phyloP scores from a whole-genome alignment of 2,797 vertebrate species.

The Podargus strigoides region DNA sequence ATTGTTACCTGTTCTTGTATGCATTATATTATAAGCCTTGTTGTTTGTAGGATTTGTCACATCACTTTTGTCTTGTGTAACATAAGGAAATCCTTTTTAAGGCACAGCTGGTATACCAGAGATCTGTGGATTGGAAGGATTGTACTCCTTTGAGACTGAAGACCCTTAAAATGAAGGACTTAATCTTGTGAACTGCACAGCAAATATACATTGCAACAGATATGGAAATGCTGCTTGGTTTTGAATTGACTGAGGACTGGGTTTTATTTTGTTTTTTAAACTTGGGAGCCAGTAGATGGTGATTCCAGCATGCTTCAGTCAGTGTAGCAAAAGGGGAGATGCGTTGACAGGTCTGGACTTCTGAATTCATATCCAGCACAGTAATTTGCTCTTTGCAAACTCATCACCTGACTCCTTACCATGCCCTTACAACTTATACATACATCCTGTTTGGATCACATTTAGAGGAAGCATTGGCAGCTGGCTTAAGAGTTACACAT shows the following conservation, averaged over 20 bases:
- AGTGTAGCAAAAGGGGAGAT: background rate
- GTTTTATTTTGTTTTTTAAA: background rate
- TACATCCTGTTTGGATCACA: background rate
- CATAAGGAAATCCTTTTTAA: background rate
- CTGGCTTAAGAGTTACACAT: background rate
- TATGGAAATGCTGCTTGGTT: background rate
- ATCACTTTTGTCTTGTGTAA: background rate
- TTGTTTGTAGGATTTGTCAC: background rate
- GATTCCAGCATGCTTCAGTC: background rate
- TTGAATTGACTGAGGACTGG: background rate
- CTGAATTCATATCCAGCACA: background rate
- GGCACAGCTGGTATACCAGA: background rate
- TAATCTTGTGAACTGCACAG: background rate
- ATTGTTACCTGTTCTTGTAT: background rate
- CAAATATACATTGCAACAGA: background rate
- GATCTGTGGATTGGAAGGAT: background rate
- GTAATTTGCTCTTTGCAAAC: background rate
- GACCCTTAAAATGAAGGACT: background rate
- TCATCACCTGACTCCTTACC: background rate
- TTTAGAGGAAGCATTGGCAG: background rate
- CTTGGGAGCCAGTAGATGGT: background rate
- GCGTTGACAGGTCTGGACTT: background rate
- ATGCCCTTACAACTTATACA: background rate
- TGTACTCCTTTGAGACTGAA: background rate
- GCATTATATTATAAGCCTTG: background rate